Base-by-base conservation (phyloP, 2,888 invertebrate genomes). In the Tenthredo scrophulariae region DNA sequence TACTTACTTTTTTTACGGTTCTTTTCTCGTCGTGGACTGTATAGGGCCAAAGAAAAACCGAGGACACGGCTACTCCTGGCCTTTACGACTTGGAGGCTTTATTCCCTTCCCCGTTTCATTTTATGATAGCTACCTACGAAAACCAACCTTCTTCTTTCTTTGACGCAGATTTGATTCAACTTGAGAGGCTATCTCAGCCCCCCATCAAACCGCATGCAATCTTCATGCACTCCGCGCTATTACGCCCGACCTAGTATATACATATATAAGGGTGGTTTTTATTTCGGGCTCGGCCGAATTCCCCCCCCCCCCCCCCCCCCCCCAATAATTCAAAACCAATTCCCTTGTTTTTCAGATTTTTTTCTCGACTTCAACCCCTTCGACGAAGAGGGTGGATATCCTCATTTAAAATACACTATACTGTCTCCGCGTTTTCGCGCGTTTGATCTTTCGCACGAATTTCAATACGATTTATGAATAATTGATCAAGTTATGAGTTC, bases 131-230 rank as follows among this genome's bases (percentile, higher is more conserved):
- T n/a, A 54, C 22, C 62, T 62, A 67, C 67, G 29, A 74, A 43
- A n/a, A 40, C 74, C 7, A n/a, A 62, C 22, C 37, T 26, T 40
- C 62, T 37, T 80, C 65, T 83, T 83, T 67, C 43, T 62, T 65
- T 67, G 67, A 67, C 83, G 83, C 65, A 67, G 83, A 83, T 83
- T 83, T 83, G 83, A 83, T 83, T 83, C 83, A 83, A 83, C 83
- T 83, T 83, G 83, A 70, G 67, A 83, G 83, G 83, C 40, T n/a
- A 62, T 67, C 37, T 33, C 58, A 26, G 18, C 26, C 33, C 15
- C n/a, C 40, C 80, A 80, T 80, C 80, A 80, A 80, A 80, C 62
- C 62, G n/a, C 80, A 62, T 80, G 65, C 80, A 80, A 80, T 80
- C 80, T 80, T 80, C 40, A 65, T 80, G 80, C 80, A 80, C 80